Base-by-base conservation (phyloP, 2,113 vertebrate species). In the Sclerurus mexicanus region DNA sequence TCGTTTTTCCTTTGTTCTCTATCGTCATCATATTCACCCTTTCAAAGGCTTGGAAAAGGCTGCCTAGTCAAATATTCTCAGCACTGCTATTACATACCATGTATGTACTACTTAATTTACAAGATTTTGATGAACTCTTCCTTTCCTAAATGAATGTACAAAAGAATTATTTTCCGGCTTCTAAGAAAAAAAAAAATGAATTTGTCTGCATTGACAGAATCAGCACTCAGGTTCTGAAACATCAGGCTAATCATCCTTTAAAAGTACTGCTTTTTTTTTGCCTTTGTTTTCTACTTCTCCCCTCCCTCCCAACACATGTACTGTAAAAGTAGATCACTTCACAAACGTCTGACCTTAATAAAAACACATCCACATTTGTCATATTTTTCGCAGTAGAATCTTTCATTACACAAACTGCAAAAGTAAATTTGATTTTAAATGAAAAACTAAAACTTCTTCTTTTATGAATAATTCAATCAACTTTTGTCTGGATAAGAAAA, bases 1-100 rank as follows among this genome's bases (percentile, higher is more conserved):
- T 93, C 40, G 0, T 86, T 84, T 93, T 95, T 73, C 73, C 84
- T 94, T 96, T 97, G 89, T 97, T 96, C 91, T 89, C 76, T 87
- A 72, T 81, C 21, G 86, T 83, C 67, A 56, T 80, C 72, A 37
- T 72, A 63, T 56, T 78, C 46, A 80, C 56, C 39, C 37, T 73
- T 89, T 23, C 42, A 85, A 69, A 75, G 67, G 24, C 71, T 60
- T 77, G 28, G 28, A 76, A 76, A 85, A 94, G 6, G 27, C 49
- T 53, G 22, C 46, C n/a, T 46, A 47, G 31, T 76, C 40, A 83
- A 75, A 83, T 78, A 82, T 33, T 82, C 62, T 62, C 55, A 84
- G 50, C 49, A 49, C 77, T 72, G 28, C 30, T 76, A 23, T 53
- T 59, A 58, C 14, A 6, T 25, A 72, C 5, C 23, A 20, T 4